Evolutionary conservation across 2,113 vertebrate genomes (phyloP), one percentile per base, ranked within the genome.

Genomic region (Neodon shergylaensis): DNA sequence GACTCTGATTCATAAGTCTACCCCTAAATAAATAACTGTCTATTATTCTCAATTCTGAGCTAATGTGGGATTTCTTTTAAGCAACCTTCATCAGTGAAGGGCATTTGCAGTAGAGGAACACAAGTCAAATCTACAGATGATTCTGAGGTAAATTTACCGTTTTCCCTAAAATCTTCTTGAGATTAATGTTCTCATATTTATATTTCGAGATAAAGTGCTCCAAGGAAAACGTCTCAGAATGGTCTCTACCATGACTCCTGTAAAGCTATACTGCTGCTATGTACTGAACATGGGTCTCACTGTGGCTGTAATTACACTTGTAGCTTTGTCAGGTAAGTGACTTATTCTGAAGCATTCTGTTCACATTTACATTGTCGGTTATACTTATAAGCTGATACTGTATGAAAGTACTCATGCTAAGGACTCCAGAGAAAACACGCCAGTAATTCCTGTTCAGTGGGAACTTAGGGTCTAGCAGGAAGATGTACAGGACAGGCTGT

Each of bases 241-340:
- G 16, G 4, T 0, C 13, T 11, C 7, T 7, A 0, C 9, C 3
- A 0, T 2, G 19, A 87, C 4, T 2, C 3, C 0, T 28, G 0
- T 0, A n/a, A 42, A 0, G 7, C 0, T 72, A n/a, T 5, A 1
- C 17, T 65, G 0, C 1, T 47, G 3, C 44, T 1, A 28, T 33
- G 0, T 5, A 9, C 7, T 52, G 21, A 10, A 31, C 21, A 0
- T 0, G 0, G 2, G 44, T 44, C 44, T 44, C 44, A 44, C 44
- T 44, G 44, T 44, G 44, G 44, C 44, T 44, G 44, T 47, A 47
- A 0, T 47, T 78, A 14, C 0, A 13, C 16, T 85, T 11, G 0
- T 7, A 44, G 1, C 9, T 36, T 22, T 54, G 12, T 4, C 26
- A 68, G 33, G 93, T 93, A 52, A 93, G 95, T 76, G 58, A 54